phyloP scores from a whole-genome alignment of 2,113 vertebrate species.

The Jaculus jaculus region DNA sequence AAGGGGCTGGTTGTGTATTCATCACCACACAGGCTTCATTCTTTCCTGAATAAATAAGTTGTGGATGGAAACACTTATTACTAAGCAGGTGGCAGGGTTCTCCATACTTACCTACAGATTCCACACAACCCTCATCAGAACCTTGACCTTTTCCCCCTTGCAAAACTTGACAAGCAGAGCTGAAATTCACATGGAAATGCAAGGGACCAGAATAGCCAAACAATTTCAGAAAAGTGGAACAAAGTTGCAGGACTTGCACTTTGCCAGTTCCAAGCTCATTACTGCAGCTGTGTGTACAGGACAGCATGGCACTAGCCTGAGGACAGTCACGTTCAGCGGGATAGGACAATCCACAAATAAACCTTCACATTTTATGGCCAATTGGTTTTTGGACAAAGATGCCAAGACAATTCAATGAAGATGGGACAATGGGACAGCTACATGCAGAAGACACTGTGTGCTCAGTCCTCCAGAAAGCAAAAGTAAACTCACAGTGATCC shows the following conservation, averaged over 20 bases:
- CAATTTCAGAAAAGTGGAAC: neutral
- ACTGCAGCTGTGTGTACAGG: slow-evolving; percentile 60
- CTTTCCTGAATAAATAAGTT: neutral
- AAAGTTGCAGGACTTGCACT: neutral
- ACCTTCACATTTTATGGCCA: slow-evolving; percentile 53
- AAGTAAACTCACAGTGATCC: slow-evolving; percentile 28
- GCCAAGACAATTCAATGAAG: slow-evolving; percentile 48
- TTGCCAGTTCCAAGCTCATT: neutral
- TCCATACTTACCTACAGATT: neutral
- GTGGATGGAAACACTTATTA: neutral
- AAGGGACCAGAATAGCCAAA: slow-evolving; percentile 7
- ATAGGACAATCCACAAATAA: slow-evolving; percentile 68
- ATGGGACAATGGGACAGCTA: neutral
- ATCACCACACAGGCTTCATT: neutral
- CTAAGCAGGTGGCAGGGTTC: neutral
- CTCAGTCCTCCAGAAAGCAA: neutral
- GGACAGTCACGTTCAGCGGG: neutral
- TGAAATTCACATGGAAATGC: neutral
- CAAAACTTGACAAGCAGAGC: neutral
- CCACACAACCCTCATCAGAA: neutral
- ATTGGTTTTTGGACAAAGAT: slow-evolving; percentile 54
- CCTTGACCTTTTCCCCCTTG: neutral
- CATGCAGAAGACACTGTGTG: neutral
- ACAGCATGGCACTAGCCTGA: neutral
- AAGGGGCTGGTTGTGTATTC: no score